A percentile compares a stretch with the other conserved stretches of the same genome.
Evolutionary conservation across 1,140 invertebrate genomes (phyloP).

Genomic region (Portunus trituberculatus): DNA sequence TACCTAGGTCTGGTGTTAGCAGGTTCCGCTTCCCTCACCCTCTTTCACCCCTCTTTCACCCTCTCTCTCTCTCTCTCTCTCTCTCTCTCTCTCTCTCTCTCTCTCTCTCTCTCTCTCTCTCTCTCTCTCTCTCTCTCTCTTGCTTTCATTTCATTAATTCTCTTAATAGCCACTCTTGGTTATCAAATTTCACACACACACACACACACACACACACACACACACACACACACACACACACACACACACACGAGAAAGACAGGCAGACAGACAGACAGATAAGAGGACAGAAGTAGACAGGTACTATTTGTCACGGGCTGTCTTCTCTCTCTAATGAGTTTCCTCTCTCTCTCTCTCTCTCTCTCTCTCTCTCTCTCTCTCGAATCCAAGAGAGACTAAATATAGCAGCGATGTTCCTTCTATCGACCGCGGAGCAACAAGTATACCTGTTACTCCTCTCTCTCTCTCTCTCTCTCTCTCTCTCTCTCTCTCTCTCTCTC

Average conservation of each 20-base stretch:
- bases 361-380: neutral
- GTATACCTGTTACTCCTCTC: constrained; percentile 12
- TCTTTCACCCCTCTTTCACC: no score
- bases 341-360: neutral
- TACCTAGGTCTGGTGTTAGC: neutral
- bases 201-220: constrained; percentile 10
- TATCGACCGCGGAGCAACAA: constrained; percentile 18
- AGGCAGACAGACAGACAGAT: neutral
- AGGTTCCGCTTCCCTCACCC: neutral
- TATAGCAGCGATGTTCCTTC: neutral
- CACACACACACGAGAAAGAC: neutral
- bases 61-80: no score
- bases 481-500: constrained; percentile 1
- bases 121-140: no score
- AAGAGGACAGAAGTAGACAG: neutral
- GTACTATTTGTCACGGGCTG: neutral
- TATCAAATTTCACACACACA: neutral
- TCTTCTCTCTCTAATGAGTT: no score
- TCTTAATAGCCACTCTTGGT: neutral
- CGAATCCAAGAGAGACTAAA: neutral
- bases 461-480: constrained; percentile 20
- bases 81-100: no score
- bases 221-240: neutral
- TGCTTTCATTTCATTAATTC: neutral
- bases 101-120: no score